A percentile compares a stretch with the other conserved stretches of the same genome.
phyloP scores from a whole-genome alignment of 2,888 invertebrate species.

The Aethes cnicana region DNA sequence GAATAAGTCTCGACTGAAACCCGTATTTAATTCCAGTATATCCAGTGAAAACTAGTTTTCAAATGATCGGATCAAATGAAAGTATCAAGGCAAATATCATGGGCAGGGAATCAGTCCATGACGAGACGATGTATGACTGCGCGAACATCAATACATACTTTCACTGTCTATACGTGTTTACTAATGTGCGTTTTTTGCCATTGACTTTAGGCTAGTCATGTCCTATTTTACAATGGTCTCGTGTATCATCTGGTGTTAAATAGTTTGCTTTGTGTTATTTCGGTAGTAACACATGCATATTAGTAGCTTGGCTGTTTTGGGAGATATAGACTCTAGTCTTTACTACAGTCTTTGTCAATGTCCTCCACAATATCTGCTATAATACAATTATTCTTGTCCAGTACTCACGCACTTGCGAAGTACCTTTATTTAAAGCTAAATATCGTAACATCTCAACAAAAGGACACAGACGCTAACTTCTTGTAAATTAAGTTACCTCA shows the following conservation, averaged over 20 bases:
- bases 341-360: too few relatives aligned
- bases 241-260: background rate
- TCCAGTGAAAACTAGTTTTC: slow-evolving; percentile 23
- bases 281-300: too few relatives aligned
- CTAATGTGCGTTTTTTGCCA: slow-evolving; percentile 28
- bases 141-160: slow-evolving; percentile 42
- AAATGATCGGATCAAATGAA: slow-evolving; percentile 38
- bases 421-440: slow-evolving; percentile 2
- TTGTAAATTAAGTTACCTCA: slow-evolving; percentile 11
- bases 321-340: too few relatives aligned
- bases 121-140: slow-evolving; percentile 38
- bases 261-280: too few relatives aligned
- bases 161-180: slow-evolving; percentile 42
- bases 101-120: slow-evolving; percentile 50
- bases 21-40: slow-evolving; percentile 2
- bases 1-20: background rate
- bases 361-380: too few relatives aligned
- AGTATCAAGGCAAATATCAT: slow-evolving; percentile 46
- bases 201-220: slow-evolving; percentile 10
- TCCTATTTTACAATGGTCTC: background rate
- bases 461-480: slow-evolving; percentile 16
- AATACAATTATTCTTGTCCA: background rate
- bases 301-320: too few relatives aligned
- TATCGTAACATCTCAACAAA: slow-evolving; percentile 12
- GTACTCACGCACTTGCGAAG: background rate